Base-by-base conservation (phyloP, 2,797 vertebrate species). In the Acipenser oxyrinchus region DNA sequence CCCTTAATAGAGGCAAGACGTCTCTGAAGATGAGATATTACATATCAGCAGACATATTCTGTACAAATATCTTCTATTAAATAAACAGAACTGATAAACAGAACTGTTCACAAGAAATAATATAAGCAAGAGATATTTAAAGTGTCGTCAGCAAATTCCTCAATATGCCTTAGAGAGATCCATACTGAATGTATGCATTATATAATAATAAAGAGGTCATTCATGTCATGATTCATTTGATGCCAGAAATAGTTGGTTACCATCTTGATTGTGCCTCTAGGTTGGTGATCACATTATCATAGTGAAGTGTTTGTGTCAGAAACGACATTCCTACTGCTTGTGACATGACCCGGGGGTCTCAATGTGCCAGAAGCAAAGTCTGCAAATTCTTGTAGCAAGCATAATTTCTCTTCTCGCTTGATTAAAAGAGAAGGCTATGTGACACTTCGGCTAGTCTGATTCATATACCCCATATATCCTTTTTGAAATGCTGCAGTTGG, bases 371-470 rank as follows among this genome's bases (percentile, higher is more conserved):
- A 12, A 59, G 62, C 52, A 18, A 10, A 63, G 53, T 6, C 53
- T 10, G 53, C 53, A 67, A 67, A 51, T 48, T 60, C 60, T 23
- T 48, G 9, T 15, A 71, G 57, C 23, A 37, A 49, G 51, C 8
- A 6, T 10, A 48, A 60, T 51, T 55, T 15, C 13, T 57, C 64
- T 64, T 65, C 63, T 65, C 52, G 61, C 61, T 65, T 68, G 62
- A 68, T 71, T 71, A 71, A 51, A 55, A 57, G 50, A 60, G 62
- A 65, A 63, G 51, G 63, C 62, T 64, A 48, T 55, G 11, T 53
- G 51, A 52, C 66, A 60, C 68, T 69, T 69, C 68, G 64, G 60
- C 64, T 53, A 53, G 65, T 59, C 60, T 65, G 62, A 68, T 61
- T 64, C 63, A 50, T 68, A 58, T 68, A 23, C 63, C 48, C 48